Conservation (phyloP, 2,113 vertebrate species). For the Amphiprion ocellaris region DNA sequence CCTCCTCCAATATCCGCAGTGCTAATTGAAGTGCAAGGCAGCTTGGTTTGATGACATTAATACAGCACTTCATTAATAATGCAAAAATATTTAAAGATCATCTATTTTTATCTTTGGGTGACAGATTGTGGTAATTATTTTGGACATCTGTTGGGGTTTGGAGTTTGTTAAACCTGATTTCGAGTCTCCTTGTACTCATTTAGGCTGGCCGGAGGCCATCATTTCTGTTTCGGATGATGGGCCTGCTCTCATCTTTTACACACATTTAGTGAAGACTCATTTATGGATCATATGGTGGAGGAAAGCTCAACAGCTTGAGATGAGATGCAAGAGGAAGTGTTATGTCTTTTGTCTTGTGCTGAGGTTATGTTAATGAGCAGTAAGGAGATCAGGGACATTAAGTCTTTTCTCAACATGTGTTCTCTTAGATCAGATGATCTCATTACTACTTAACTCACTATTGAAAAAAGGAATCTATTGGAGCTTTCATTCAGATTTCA, state of each 20-base stretch:
- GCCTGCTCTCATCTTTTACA: constrained; percentile 36
- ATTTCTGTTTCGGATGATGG: constrained; percentile 36
- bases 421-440: too few relatives aligned
- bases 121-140: constrained; percentile 78
- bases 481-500: too few relatives aligned
- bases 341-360: constrained; percentile 10
- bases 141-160: constrained; percentile 65
- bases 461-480: too few relatives aligned
- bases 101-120: constrained; percentile 74
- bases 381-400: neutral
- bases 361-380: neutral
- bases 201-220: constrained; percentile 45
- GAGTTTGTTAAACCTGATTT: constrained; percentile 56
- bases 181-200: constrained; percentile 63
- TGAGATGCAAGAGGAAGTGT: neutral
- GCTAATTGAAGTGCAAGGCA: constrained; percentile 68
- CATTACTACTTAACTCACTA: too few relatives aligned
- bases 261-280: constrained; percentile 5
- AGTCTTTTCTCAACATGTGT: neutral
- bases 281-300: constrained; percentile 21
- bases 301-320: constrained; percentile 22
- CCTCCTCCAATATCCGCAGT: constrained; percentile 50
- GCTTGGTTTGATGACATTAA: constrained; percentile 62
- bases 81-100: constrained; percentile 78
- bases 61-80: constrained; percentile 76